phyloP scores from a whole-genome alignment of 2,113 vertebrate genomes.

The Centropristis striata region DNA sequence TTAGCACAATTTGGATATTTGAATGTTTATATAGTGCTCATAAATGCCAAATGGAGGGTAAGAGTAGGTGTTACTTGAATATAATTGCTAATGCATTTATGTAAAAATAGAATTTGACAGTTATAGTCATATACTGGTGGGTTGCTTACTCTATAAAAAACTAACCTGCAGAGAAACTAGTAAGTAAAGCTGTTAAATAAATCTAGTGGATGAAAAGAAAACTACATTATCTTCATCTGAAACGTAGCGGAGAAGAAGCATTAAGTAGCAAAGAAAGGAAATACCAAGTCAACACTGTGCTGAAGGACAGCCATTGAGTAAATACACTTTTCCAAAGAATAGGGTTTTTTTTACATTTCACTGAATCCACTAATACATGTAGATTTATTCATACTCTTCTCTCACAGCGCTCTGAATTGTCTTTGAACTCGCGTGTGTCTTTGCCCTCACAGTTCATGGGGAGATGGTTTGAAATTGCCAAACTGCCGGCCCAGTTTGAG shows the following conservation, averaged over 20 bases:
- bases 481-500: constrained; percentile 85
- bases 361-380: constrained; percentile 23
- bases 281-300: background rate
- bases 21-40: no score
- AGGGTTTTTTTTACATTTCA: background rate
- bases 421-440: constrained; percentile 43
- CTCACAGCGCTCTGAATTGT: constrained; percentile 7
- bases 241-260: background rate
- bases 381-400: constrained; percentile 58
- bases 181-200: background rate
- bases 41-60: no score
- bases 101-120: background rate
- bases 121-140: background rate
- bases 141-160: background rate
- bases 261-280: background rate
- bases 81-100: background rate
- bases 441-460: constrained; percentile 83
- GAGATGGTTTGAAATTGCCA: constrained; percentile 87
- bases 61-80: no score
- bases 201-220: background rate
- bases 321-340: background rate
- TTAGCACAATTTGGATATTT: no score
- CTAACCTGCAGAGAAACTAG: background rate
- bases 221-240: no score
- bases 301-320: background rate